phyloP scores from a whole-genome alignment of 2,888 invertebrate genomes.

The Parascotia fuliginaria region DNA sequence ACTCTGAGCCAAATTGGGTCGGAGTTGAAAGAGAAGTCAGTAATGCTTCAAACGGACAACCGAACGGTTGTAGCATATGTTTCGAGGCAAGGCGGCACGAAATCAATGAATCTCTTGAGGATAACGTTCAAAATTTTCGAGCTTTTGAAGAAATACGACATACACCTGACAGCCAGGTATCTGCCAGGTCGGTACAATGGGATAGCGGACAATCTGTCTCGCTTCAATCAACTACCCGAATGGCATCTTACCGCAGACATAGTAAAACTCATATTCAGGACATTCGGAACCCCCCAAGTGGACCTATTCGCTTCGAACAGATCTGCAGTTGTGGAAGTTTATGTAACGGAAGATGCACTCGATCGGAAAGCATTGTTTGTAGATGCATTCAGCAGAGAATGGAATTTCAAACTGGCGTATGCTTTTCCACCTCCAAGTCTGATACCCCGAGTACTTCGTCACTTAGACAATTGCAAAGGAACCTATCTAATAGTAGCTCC shows the following conservation, averaged over 20 bases:
- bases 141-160: too few relatives aligned
- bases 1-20: neutral
- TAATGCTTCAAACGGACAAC: neutral
- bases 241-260: neutral
- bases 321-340: neutral
- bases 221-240: neutral
- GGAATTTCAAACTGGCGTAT: neutral
- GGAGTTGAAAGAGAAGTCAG: neutral
- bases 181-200: neutral
- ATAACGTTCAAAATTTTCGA: too few relatives aligned
- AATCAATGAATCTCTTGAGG: too few relatives aligned
- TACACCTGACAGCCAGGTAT: too few relatives aligned
- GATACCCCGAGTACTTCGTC: too few relatives aligned
- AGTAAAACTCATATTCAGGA: neutral
- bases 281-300: neutral
- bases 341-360: neutral
- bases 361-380: neutral
- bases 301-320: neutral
- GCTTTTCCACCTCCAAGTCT: neutral
- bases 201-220: neutral
- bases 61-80: neutral
- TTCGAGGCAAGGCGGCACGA: neutral
- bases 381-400: neutral
- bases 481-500: constrained; percentile 1
- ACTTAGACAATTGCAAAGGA: too few relatives aligned